Evolutionary conservation across 2,888 invertebrate species (phyloP), one percentile per base, ranked within the genome.

Genomic region (Meloe dianella): DNA sequence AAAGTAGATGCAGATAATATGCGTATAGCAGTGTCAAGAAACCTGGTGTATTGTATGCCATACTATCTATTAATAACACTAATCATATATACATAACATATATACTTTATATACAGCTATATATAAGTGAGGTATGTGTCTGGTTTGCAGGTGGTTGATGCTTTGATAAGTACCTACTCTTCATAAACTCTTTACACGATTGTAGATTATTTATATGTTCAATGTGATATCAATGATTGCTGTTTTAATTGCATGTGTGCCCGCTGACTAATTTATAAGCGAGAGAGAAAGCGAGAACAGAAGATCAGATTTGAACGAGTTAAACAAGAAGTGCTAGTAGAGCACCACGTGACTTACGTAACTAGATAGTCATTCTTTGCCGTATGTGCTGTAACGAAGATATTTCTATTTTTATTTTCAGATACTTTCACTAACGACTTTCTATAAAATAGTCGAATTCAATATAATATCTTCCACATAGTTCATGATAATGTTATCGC

Each of bases 1-100:
- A n/a, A 17, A 54, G 1, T n/a, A 54, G n/a, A 54, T 54, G 54
- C 54, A 54, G 54, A 54, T 54, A 27, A 54, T 54, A 54, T 54
- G 54, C 54, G 63, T 67, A 62, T 57, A 61, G 63, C 60, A 64
- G 56, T 61, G 58, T 62, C 67, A 67, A 67, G 67, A 60, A 67
- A 64, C 63, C 63, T 58, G 67, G 58, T 67, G 66, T 64, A 67
- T 67, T 67, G 67, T 67, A 67, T 61, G 60, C 61, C 63, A 60
- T n/a, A n/a, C n/a, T n/a, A 24, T 64, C 67, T 67, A 67, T 67
- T 67, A 67, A 67, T 67, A 67, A 67, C 63, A 60, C 67, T 67
- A 67, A 67, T 67, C 67, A 63, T 64, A 67, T 58, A 63, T 64
- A 66, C 22, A 51, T 14, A 24, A 54, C 7, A 51, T 14, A 22